Evolutionary conservation across 1,140 invertebrate species (phyloP).

Genomic region (Musca vetustissima): DNA sequence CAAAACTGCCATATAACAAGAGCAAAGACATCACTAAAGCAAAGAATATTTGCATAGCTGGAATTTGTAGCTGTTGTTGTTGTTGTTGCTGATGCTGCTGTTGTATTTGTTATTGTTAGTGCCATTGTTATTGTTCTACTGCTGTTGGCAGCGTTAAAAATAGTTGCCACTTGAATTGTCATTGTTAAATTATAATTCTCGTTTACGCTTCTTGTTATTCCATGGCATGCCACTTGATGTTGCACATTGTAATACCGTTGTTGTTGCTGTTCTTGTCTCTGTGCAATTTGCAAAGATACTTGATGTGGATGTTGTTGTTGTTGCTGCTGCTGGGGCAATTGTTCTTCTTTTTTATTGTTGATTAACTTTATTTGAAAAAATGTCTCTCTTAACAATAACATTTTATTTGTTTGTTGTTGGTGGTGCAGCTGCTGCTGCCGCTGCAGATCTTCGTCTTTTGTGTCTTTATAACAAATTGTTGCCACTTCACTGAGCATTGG

Average conservation of each 20-base stretch:
- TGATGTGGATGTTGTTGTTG: not conserved
- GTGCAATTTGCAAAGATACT: not conserved
- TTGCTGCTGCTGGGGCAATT: not conserved
- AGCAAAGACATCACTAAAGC: no score
- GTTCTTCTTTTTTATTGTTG: slow-evolving; percentile 5
- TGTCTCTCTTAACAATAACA: slow-evolving; percentile 8
- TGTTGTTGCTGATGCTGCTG: no score
- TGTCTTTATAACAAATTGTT: slow-evolving; percentile 17
- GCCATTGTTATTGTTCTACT: no score
- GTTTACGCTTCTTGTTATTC: not conserved
- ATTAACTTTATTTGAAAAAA: slow-evolving; percentile 22
- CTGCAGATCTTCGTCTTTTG: not conserved
- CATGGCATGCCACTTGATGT: slow-evolving; percentile 1
- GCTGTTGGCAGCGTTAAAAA: not conserved
- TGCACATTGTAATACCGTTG: not conserved
- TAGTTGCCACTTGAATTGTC: slow-evolving; percentile 19
- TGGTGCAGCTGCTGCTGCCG: not conserved
- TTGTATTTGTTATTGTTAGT: no score
- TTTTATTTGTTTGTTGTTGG: not conserved
- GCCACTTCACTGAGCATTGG: not conserved
- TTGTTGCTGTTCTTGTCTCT: not conserved
- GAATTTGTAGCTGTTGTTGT: no score
- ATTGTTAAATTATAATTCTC: slow-evolving; percentile 20
- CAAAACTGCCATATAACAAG: not conserved
- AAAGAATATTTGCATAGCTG: no score